These are phyloP conservation scores for Parascotia fuliginaria DNA, from an alignment of 2,888 invertebrate species.

Conservation along the genomic window DNA sequence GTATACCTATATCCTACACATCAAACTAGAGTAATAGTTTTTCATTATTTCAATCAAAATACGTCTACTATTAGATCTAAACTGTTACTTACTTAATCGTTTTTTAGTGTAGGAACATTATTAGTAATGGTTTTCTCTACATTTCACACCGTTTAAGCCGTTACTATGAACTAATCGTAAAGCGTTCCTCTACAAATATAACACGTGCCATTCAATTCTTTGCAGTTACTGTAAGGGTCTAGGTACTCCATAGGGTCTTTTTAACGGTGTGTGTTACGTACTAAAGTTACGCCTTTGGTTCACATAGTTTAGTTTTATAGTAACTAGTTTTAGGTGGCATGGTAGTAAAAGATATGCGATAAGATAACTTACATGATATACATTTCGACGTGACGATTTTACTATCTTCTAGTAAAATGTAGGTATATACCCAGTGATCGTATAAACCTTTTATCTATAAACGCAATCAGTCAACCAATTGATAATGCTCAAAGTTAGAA, in stretches of 20 bases:
- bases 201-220: background rate
- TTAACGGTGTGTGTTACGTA: background rate
- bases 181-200: background rate
- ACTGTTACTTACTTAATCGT: too few relatives aligned
- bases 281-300: conserved; percentile 7
- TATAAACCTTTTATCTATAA: too few relatives aligned
- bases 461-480: too few relatives aligned
- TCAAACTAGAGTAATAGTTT: too few relatives aligned
- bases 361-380: background rate
- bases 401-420: too few relatives aligned
- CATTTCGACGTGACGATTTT: too few relatives aligned
- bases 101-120: background rate
- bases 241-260: background rate
- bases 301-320: conserved; percentile 8
- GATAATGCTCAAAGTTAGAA: too few relatives aligned
- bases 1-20: too few relatives aligned
- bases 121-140: background rate
- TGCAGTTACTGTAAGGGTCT: background rate
- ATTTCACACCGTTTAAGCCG: background rate
- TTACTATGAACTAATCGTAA: background rate
- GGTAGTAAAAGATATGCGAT: background rate
- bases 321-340: background rate
- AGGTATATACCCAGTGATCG: too few relatives aligned
- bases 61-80: too few relatives aligned
- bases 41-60: too few relatives aligned